These are phyloP conservation scores for Scaptomyza tumidula DNA, from an alignment of 2,888 invertebrate species.

Conservation along the genomic window DNA sequence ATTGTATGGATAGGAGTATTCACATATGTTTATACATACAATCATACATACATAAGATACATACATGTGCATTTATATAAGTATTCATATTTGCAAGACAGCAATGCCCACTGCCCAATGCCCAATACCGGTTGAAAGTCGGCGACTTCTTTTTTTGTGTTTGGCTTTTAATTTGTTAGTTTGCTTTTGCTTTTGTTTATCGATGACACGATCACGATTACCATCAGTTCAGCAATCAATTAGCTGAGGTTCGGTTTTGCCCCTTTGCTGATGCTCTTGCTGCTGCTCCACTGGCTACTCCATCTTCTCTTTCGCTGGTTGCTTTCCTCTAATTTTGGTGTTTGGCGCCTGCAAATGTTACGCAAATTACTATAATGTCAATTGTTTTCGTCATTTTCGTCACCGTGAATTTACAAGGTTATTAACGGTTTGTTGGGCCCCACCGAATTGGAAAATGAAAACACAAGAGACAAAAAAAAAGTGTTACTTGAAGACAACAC, in stretches of 20 bases:
- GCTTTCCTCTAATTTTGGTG: conserved; percentile 25
- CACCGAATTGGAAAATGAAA: conserved; percentile 49
- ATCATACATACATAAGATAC: conserved; percentile 3
- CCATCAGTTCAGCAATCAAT: conserved; percentile 50
- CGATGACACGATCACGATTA: conserved; percentile 66
- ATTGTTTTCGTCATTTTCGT: conserved; percentile 50
- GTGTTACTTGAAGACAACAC: conserved; percentile 1
- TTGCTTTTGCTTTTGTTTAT: conserved; percentile 47
- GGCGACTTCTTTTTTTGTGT: conserved; percentile 9
- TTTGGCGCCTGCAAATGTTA: conserved; percentile 61
- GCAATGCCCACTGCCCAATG: conserved; percentile 14
- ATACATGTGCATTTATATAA: conserved; percentile 9
- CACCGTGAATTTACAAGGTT: conserved; percentile 64
- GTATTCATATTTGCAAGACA: conserved; percentile 29
- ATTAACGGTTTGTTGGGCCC: conserved; percentile 61
- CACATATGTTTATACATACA: neutral
- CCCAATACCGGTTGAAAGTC: conserved; percentile 29
- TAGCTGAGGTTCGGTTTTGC: conserved; percentile 32
- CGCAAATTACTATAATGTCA: conserved; percentile 63
- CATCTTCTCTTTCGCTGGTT: conserved; percentile 32
- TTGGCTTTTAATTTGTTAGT: conserved; percentile 49
- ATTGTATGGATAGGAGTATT: conserved; percentile 46
- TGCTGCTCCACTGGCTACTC: conserved; percentile 7
- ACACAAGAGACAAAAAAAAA: conserved; percentile 30
- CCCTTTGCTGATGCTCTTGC: neutral